phyloP scores from a whole-genome alignment of 1,140 invertebrate genomes.

The Latrodectus geometricus region DNA sequence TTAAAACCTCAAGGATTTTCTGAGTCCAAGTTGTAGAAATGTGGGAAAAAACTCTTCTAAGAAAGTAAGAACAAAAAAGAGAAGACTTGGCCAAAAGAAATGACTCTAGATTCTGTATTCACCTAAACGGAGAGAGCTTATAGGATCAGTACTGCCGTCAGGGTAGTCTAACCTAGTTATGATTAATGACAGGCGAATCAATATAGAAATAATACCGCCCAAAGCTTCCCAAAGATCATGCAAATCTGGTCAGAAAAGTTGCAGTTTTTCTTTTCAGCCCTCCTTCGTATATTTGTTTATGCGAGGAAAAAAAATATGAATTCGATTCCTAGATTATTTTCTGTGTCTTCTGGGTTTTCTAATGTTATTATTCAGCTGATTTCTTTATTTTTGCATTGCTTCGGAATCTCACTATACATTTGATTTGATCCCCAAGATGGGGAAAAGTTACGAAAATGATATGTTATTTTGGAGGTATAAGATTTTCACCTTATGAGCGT shows the following conservation, averaged over 20 bases:
- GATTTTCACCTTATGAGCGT: too few species aligned
- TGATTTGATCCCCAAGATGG: neutral
- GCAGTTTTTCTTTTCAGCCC: neutral
- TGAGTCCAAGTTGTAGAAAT: neutral
- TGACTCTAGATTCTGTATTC: neutral
- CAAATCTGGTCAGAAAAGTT: neutral
- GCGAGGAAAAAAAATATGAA: neutral
- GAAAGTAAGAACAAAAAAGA: neutral
- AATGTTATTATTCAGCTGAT: neutral
- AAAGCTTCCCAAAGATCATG: neutral
- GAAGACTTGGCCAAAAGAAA: neutral
- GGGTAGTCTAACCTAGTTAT: neutral
- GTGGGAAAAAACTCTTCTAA: neutral
- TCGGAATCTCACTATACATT: neutral
- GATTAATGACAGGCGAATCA: neutral
- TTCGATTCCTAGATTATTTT: neutral
- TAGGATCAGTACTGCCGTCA: neutral
- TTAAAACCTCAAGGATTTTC: neutral
- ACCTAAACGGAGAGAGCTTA: neutral
- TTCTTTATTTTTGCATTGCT: neutral
- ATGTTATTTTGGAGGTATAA: too few species aligned
- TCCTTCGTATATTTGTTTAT: neutral
- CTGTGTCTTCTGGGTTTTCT: neutral
- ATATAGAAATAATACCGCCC: neutral
- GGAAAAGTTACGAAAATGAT: neutral